phyloP scores from a whole-genome alignment of 2,888 invertebrate species.

The Omphaloscelis lunosa region DNA sequence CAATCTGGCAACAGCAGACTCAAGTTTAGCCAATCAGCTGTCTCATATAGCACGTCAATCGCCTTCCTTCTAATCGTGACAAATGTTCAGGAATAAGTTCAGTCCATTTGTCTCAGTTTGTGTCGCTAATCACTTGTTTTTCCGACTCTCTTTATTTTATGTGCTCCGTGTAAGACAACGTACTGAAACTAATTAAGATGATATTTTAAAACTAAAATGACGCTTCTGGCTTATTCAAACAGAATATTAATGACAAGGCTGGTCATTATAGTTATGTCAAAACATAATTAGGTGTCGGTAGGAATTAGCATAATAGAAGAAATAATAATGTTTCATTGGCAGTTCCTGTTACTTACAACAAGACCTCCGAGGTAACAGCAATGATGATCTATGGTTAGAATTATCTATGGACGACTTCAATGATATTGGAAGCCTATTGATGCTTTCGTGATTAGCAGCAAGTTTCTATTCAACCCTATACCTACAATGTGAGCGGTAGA shows the following conservation, averaged over 20 bases:
- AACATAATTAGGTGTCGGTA: background rate
- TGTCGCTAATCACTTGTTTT: constrained; percentile 71
- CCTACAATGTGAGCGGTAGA: background rate
- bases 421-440: constrained; percentile 5
- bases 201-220: constrained; percentile 9
- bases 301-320: background rate
- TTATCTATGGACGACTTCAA: background rate
- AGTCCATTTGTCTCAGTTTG: constrained; percentile 81
- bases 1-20: constrained; percentile 25
- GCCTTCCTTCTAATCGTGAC: constrained; percentile 75
- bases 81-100: constrained; percentile 78
- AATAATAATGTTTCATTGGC: background rate
- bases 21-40: constrained; percentile 49
- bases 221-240: background rate
- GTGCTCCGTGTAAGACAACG: constrained; percentile 27
- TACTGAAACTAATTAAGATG: constrained; percentile 37
- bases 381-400: background rate
- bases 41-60: constrained; percentile 52
- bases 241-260: constrained; percentile 17
- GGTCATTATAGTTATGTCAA: background rate
- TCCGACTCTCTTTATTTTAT: constrained; percentile 54
- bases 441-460: background rate
- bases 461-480: background rate
- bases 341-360: background rate
- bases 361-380: background rate